phyloP scores from a whole-genome alignment of 30 jellyfish, hydroid and myxozoan species.

The Aurelia sp. region DNA sequence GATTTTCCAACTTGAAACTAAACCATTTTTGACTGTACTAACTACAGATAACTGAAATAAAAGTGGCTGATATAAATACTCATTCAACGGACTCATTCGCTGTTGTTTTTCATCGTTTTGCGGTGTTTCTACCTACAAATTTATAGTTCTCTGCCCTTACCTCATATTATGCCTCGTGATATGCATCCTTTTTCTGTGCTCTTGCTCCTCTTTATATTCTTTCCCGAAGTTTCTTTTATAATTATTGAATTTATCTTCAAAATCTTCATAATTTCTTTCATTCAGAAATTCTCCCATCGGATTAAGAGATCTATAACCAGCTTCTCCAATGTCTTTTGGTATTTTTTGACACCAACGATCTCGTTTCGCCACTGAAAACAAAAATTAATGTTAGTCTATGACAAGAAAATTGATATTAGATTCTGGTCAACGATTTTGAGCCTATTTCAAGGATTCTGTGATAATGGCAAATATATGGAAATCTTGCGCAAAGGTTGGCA shows the following conservation, averaged over 20 bases:
- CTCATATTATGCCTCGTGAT: slow-evolving; percentile 74
- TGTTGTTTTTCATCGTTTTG: too few species aligned
- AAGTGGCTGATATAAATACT: too few species aligned
- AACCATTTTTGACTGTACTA: too few species aligned
- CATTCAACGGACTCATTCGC: too few species aligned
- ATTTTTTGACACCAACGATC: slow-evolving; percentile 67
- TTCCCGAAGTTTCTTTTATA: slow-evolving; percentile 39
- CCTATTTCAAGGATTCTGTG: too few species aligned
- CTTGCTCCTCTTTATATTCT: slow-evolving; percentile 11
- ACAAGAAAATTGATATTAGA: too few species aligned
- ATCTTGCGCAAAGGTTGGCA: too few species aligned
- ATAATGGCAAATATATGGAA: too few species aligned
- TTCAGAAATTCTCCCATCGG: slow-evolving; percentile 58
- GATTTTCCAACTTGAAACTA: too few species aligned
- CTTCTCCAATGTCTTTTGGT: slow-evolving; percentile 40
- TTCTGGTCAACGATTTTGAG: too few species aligned
- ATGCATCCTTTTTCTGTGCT: slow-evolving; percentile 64
- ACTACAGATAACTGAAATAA: too few species aligned
- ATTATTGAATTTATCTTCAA: slow-evolving; percentile 28
- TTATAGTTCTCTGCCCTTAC: background rate
- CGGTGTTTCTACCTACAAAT: too few species aligned
- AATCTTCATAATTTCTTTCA: slow-evolving; percentile 25
- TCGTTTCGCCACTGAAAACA: slow-evolving; percentile 53
- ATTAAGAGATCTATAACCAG: slow-evolving; percentile 42
- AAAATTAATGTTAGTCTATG: background rate